Conservation (phyloP, 2,888 invertebrate species). For the Aproaerema taeniolella region DNA sequence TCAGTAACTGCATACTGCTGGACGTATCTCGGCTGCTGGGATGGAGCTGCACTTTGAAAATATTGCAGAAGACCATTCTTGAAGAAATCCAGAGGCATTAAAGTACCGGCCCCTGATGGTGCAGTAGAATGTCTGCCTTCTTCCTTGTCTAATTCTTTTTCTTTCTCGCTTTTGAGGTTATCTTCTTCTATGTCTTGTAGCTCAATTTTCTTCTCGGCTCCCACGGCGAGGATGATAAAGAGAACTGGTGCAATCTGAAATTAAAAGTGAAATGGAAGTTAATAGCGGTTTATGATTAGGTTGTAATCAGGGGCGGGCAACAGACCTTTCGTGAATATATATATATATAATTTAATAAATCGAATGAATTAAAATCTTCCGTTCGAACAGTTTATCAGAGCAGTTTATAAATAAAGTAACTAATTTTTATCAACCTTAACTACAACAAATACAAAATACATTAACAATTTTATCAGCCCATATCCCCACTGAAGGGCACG, state of each 20-base stretch:
- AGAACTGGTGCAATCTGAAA: conserved; percentile 61
- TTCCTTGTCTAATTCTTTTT: conserved; percentile 42
- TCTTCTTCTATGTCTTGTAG: conserved; percentile 87
- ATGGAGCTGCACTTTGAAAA: conserved; percentile 39
- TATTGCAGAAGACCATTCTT: conserved; percentile 51
- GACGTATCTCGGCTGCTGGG: conserved; percentile 48
- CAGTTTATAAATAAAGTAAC: too few relatives aligned
- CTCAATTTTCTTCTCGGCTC: conserved; percentile 80
- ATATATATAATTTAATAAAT: too few relatives aligned
- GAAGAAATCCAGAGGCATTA: conserved; percentile 47
- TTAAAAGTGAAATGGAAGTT: conserved; percentile 48
- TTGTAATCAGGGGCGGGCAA: neutral
- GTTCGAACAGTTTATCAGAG: too few relatives aligned
- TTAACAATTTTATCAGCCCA: too few relatives aligned
- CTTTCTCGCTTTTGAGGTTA: conserved; percentile 78
- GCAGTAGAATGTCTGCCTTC: conserved; percentile 32
- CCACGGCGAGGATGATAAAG: conserved; percentile 45
- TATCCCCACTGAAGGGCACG: neutral
- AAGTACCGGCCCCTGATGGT: conserved; percentile 26
- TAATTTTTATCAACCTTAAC: too few relatives aligned
- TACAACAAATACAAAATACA: too few relatives aligned
- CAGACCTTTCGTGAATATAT: too few relatives aligned
- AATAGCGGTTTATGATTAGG: too few relatives aligned
- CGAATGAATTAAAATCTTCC: too few relatives aligned
- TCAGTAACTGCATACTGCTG: conserved; percentile 68